phyloP scores from a whole-genome alignment of 1,140 invertebrate species.

The Proctacanthus coquilletti region DNA sequence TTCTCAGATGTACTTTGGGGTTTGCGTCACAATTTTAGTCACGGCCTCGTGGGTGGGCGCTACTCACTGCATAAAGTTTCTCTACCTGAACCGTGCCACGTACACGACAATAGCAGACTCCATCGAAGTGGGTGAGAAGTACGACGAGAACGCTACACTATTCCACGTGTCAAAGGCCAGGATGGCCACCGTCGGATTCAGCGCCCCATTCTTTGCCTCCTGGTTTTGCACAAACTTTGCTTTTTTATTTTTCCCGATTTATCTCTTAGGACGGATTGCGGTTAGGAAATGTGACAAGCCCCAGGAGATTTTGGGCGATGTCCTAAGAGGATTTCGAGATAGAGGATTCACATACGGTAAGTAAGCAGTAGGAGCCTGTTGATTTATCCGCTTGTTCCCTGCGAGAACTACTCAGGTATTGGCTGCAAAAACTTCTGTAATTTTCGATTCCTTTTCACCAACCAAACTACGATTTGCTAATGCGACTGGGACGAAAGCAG shows the following conservation, averaged over 20 bases:
- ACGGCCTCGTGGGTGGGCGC: slow-evolving; percentile 79
- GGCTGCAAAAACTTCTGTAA: too few species aligned
- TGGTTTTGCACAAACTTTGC: slow-evolving; percentile 93
- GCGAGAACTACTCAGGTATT: too few species aligned
- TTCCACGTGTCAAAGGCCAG: slow-evolving; percentile 17
- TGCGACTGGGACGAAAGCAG: too few species aligned
- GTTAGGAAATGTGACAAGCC: slow-evolving; percentile 57
- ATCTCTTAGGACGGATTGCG: slow-evolving; percentile 54
- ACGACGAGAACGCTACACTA: slow-evolving; percentile 20
- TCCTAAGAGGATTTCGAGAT: slow-evolving; percentile 66
- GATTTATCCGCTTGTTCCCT: not conserved
- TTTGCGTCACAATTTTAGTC: slow-evolving; percentile 67
- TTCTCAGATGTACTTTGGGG: slow-evolving; percentile 66
- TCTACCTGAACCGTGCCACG: slow-evolving; percentile 44
- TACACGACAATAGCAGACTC: slow-evolving; percentile 31
- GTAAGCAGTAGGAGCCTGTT: too few species aligned
- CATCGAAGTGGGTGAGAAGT: too few species aligned
- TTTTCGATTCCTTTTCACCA: too few species aligned
- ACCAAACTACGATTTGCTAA: too few species aligned
- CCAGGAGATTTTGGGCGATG: slow-evolving; percentile 57
- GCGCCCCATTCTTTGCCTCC: slow-evolving; percentile 84
- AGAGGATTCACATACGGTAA: slow-evolving; percentile 72
- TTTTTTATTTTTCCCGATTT: slow-evolving; percentile 78
- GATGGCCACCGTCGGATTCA: slow-evolving; percentile 29
- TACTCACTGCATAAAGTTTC: slow-evolving; percentile 74